phyloP scores from a whole-genome alignment of 2,888 invertebrate genomes.

The Icerya purchasi region DNA sequence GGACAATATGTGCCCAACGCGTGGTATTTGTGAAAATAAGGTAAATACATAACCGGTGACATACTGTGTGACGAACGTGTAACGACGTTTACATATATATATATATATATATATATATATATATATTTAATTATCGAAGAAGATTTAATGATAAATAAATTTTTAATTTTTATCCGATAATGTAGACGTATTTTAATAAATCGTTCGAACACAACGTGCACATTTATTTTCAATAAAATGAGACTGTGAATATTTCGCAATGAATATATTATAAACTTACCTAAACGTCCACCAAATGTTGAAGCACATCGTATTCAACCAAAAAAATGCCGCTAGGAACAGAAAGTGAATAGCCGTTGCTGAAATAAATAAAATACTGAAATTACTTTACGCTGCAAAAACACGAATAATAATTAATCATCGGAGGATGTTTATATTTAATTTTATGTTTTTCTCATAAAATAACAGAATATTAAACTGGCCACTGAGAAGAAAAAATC shows the following conservation, averaged over 20 bases:
- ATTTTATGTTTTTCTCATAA: no score
- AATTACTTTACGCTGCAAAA: conserved; percentile 2
- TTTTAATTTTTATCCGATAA: background rate
- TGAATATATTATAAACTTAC: conserved; percentile 31
- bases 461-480: no score
- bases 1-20: no score
- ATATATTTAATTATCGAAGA: background rate
- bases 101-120: background rate
- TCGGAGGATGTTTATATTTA: no score
- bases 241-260: background rate
- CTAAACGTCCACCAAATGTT: conserved; percentile 87
- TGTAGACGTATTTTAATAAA: no score
- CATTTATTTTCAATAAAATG: no score
- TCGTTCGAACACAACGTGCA: no score
- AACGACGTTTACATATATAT: background rate
- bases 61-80: no score
- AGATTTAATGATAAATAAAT: background rate
- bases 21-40: no score
- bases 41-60: no score
- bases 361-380: conserved; percentile 29
- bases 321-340: conserved; percentile 75
- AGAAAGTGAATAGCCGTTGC: conserved; percentile 70
- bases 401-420: no score
- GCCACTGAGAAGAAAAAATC: no score
- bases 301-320: conserved; percentile 86